Base-by-base conservation (phyloP, 1,140 invertebrate genomes). In the Formica selysi region DNA sequence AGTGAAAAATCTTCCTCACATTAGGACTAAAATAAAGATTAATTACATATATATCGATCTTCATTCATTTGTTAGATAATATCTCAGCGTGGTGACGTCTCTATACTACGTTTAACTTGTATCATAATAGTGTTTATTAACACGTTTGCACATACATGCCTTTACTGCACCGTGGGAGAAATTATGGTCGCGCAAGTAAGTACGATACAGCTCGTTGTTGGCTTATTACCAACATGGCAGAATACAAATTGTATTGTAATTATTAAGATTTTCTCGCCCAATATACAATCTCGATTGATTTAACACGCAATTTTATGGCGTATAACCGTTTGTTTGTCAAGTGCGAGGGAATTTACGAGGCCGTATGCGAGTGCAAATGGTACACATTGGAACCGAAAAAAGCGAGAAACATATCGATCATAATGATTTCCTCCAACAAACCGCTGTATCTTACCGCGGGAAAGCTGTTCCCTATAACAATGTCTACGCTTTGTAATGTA, bases 401-500 rank as follows among this genome's bases (percentile, higher is more conserved):
- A 71, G 84, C 70, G n/a, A 86, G 26, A 38, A 59, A 29, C 0
- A 10, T 86, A 54, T 68, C 85, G 4, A 29, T 76, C 0, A 71
- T 89, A 61, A 87, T 87, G 65, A 26, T 67, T 19, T 59, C 65
- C 16, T n/a, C 78, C 11, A 71, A 74, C 6, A 70, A 65, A 36
- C 67, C 76, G 2, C 19, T 83, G 5, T 61, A 51, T 13, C 29
- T 89, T 11, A 89, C 54, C 0, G 71, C 88, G 0, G 70, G 78
- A 26, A 86, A 89, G 62, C n/a, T 86, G 1, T 83, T 88, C 11
- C 76, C 68, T 32, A 59, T 89, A 32, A 78, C 84, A 8, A 81
- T 89, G 38, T 7, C 59, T 51, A 74, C 51, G 0, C 79, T 86
- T 41, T 76, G 65, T 19, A 89, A 76, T 10, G 67, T 86, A 89